Evolutionary conservation across 2,888 invertebrate genomes (phyloP).

Genomic region (Escarpia spicata): DNA sequence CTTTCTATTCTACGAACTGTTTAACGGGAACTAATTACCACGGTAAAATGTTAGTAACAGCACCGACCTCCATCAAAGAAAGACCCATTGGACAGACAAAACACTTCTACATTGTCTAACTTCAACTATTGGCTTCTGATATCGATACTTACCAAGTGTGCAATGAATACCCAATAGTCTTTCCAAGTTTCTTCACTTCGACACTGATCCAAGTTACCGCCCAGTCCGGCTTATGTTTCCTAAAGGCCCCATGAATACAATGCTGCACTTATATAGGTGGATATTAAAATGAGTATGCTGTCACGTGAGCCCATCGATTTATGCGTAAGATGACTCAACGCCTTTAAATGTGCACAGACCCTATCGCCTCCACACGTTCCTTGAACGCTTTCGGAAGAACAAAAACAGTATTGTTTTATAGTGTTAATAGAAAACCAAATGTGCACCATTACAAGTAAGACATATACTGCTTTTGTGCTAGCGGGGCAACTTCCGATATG

Average conservation of each 20-base stretch:
- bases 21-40: too few relatives aligned
- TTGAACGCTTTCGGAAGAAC: background rate
- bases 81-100: background rate
- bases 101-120: background rate
- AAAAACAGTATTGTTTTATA: background rate
- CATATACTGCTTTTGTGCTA: background rate
- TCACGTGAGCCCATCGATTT: constrained; percentile 1
- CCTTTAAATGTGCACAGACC: background rate
- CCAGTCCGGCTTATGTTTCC: background rate
- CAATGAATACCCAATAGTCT: background rate
- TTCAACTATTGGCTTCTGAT: background rate
- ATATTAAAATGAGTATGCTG: background rate
- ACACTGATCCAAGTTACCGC: background rate
- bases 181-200: background rate
- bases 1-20: too few relatives aligned
- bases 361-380: background rate
- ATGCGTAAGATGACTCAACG: background rate
- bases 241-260: background rate
- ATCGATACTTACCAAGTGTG: background rate
- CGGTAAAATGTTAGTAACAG: background rate
- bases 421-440: background rate
- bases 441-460: background rate
- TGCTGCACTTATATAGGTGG: background rate
- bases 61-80: background rate
- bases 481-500: background rate